Conservation (phyloP, 2,113 vertebrate genomes). For the Acanthochromis polyacanthus region DNA sequence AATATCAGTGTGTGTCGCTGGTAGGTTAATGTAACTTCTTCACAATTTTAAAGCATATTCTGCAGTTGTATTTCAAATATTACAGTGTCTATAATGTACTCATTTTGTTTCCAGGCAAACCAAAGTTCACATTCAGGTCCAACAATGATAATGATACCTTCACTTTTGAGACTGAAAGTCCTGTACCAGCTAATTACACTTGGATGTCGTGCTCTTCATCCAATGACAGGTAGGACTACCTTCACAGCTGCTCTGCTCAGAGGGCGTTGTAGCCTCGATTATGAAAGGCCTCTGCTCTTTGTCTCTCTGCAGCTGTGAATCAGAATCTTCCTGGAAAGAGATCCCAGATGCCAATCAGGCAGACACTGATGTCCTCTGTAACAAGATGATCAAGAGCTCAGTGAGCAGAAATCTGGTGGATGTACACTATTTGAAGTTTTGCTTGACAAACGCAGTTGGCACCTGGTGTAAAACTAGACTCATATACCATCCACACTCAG, state of each 20-base stretch:
- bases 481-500: fast-evolving
- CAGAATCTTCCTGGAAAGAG: conserved; percentile 40
- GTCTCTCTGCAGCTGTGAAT: conserved; percentile 52
- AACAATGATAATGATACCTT: not conserved
- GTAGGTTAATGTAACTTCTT: conserved; percentile 80
- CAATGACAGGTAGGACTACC: conserved; percentile 45
- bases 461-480: conserved; percentile 69
- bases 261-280: not conserved
- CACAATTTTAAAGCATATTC: not conserved
- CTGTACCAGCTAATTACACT: conserved; percentile 58
- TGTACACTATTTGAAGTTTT: conserved; percentile 79
- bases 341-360: not conserved
- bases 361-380: conserved; percentile 68
- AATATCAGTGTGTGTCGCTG: conserved; percentile 87
- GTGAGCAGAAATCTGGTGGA: conserved; percentile 44
- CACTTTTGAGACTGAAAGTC: conserved; percentile 34
- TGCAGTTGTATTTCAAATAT: not conserved
- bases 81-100: not conserved
- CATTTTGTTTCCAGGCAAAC: conserved; percentile 59
- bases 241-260: not conserved
- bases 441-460: conserved; percentile 83
- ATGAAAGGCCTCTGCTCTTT: conserved; percentile 14
- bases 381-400: conserved; percentile 81
- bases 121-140: not conserved
- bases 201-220: conserved; percentile 32